Base-by-base conservation (phyloP, 2,797 vertebrate genomes). In the Botia almorhae region DNA sequence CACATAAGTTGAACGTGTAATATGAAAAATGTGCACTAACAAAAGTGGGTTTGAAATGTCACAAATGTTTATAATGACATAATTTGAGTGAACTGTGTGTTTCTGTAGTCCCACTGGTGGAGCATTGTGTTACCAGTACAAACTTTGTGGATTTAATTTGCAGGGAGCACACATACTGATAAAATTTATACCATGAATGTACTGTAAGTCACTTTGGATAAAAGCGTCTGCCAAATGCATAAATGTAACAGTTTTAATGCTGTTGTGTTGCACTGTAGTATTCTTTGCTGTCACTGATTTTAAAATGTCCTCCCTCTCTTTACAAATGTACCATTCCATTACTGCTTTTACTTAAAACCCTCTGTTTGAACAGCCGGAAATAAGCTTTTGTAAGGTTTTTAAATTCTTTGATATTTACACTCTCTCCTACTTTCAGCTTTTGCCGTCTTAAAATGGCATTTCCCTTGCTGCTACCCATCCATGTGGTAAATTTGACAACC, bases 401-500 rank as follows among this genome's bases (percentile, higher is more conserved):
- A 11, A 68, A 36, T 56, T 26, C 55, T 60, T 33, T 10, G 5
- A 58, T 69, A 68, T 80, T 69, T 60, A 67, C 39, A 56, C 64
- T 74, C 21, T 46, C 10, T 72, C 56, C 73, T 63, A 48, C 73
- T 58, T 71, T 19, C 29, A 67, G 19, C 21, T 58, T 50, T 65
- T 48, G 11, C 33, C 74, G 63, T 76, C 21, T 76, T 14, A 65
- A 81, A 81, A 50, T 50, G 11, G 19, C 43, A 76, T 60, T 64
- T 68, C 60, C 65, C 50, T 46, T 48, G 63, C 67, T 71, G 23
- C 73, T 21, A 19, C 43, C 36, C 51, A 73, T 36, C 60, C 51
- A 48, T 67, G 51, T 78, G 53, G 26, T 50, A 67, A 73, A 72
- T 58, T 68, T 65, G 82, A 63, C 56, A 74, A 60, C 23, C 46